Evolutionary conservation across 37 sponge, comb jelly and placozoan genomes (phyloP), one percentile per base, ranked within the genome.

Genomic region (Halichondria panicea): DNA sequence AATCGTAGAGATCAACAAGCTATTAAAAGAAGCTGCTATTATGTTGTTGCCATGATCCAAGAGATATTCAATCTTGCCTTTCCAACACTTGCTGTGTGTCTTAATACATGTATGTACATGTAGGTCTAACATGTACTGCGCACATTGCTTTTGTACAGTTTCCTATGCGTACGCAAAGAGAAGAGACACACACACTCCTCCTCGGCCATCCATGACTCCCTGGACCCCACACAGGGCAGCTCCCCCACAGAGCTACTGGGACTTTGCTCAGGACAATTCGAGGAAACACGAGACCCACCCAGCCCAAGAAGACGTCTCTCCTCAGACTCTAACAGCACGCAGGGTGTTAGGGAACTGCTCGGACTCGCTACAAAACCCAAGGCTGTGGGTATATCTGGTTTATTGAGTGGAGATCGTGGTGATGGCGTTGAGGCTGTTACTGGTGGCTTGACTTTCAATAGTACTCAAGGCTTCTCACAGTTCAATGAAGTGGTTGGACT

Each of bases 211-310:
- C 37, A 21, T 5, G 43, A 43, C 3, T 6, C 54, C 34, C 5
- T 50, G 18, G 80, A 37, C 34, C 12, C 57, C 2, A 9, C 38
- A 1, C 50, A 42, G 43, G 80, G 61, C 1, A 42, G 55, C 1
- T 36, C 27, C 37, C 40, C 63, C 4, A 2, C 39, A 19, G 77
- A 80, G 19, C 48, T 87, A 3, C 71, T 87, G 3, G 71, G 27
- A 28, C 77, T 87, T 39, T 87, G 88, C 37, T 87, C 88, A 1
- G 88, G 88, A 0, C 27, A 27, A 19, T 87, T 87, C 54, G 58
- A 31, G 19, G 43, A 50, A 19, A 37, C 39, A n/a, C 39, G 43
- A n/a, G 59, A 38, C 34, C 31, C 68, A 6, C 43, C 28, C 34
- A 15, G 30, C 35, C 36, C 19, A 30, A 15, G 32, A 11, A 69